These are phyloP conservation scores for Ammodramus savannarum DNA, from an alignment of 2,113 vertebrate species.

Conservation along the genomic window DNA sequence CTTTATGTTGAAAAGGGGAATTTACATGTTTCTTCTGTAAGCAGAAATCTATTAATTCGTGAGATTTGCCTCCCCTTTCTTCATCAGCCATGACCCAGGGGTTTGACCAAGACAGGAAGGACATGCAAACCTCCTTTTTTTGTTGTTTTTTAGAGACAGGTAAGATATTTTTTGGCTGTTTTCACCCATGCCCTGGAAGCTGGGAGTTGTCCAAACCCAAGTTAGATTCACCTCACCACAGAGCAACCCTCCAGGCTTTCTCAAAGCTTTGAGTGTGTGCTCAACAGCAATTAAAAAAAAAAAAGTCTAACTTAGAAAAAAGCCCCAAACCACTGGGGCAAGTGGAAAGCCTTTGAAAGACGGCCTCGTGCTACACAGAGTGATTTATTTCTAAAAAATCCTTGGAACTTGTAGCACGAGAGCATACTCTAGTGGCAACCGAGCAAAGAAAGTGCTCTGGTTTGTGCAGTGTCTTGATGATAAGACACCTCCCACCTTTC, in stretches of 20 bases:
- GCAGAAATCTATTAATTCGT: constrained; percentile 3
- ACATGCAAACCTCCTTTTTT: neutral
- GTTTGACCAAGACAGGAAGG: neutral
- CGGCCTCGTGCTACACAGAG: neutral
- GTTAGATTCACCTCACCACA: neutral
- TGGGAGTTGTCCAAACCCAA: neutral
- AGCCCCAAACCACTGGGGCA: neutral
- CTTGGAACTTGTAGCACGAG: constrained; percentile 53
- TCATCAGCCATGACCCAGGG: neutral
- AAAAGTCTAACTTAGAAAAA: neutral
- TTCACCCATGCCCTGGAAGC: neutral
- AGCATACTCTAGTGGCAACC: constrained; percentile 76
- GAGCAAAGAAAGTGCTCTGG: constrained; percentile 30
- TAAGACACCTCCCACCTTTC: neutral
- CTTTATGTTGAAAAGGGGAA: constrained; percentile 23
- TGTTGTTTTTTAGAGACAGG: neutral
- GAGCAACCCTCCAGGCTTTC: neutral
- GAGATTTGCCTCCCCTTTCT: neutral
- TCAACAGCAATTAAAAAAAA: neutral
- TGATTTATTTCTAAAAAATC: neutral
- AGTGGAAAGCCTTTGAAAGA: neutral
- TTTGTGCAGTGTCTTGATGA: neutral
- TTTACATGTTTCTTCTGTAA: constrained; percentile 45
- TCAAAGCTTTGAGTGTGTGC: neutral
- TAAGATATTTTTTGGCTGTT: neutral